Evolutionary conservation across 2,797 vertebrate genomes (phyloP).

Genomic region (Setipinna tenuifilis): DNA sequence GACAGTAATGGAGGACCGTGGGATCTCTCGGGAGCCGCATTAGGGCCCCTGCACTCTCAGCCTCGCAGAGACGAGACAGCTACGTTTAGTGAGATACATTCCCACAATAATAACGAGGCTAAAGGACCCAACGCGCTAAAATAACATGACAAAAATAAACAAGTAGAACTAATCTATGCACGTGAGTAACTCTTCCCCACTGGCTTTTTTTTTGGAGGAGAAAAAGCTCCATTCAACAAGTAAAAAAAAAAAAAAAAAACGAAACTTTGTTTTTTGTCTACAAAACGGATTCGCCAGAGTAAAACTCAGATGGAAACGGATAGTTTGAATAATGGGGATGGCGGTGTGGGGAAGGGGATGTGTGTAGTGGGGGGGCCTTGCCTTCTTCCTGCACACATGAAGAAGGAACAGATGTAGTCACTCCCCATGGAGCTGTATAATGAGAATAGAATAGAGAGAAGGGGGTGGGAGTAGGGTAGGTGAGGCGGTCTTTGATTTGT

Average conservation of each 20-base stretch:
- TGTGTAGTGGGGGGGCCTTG: background rate
- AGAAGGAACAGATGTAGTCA: background rate
- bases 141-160: constrained; percentile 15
- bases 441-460: background rate
- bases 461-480: constrained; percentile 1
- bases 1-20: background rate
- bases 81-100: constrained; percentile 1
- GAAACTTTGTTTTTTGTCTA: background rate
- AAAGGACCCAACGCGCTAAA: constrained; percentile 8
- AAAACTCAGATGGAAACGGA: background rate
- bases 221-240: background rate
- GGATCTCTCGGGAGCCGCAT: constrained; percentile 7
- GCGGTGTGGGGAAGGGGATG: background rate
- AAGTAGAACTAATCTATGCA: background rate
- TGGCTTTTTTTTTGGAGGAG: too few relatives aligned
- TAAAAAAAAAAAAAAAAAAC: background rate
- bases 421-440: constrained; percentile 3
- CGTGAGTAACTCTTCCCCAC: background rate
- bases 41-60: background rate
- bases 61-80: background rate
- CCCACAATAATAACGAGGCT: constrained; percentile 9
- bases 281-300: background rate
- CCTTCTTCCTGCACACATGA: background rate
- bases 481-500: constrained; percentile 30
- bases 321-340: background rate